Base-by-base conservation (phyloP, 2,113 vertebrate species). In the Ornithorhynchus anatinus region DNA sequence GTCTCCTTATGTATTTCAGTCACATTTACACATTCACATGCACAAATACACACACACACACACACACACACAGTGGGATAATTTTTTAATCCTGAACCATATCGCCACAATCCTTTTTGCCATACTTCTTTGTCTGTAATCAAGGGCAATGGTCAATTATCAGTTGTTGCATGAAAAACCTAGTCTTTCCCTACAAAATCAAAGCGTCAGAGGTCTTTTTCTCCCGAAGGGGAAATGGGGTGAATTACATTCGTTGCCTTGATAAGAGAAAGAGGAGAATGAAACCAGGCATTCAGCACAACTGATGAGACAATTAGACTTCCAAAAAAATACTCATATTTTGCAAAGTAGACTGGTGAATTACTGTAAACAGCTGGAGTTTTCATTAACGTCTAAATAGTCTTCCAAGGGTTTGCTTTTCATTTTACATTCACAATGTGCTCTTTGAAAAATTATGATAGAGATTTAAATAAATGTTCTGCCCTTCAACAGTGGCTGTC, bases 1-100 rank as follows among this genome's bases (percentile, higher is more conserved):
- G 75, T 73, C 72, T 50, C 77, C 69, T 72, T 67, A 31, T 23
- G 53, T 53, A 65, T 56, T 75, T 69, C 57, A 84, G 63, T 63
- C 67, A 82, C 72, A 74, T 84, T 84, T 84, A 50, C 81, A 80
- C 77, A 85, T 40, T 54, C 52, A 61, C 38, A 37, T 22, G 45
- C 2, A 11, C 14, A 35, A n/a, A 85, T 40, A 59, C 52, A 61
- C 38, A 37, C 23, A 50, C 2, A 11, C 14, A 35, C 3, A 35
- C 15, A 11, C 25, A 23, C 31, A 22, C 20, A 2, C 50, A 57
- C 39, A 17, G 14, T 51, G 69, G 19, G 54, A 35, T 54, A 67
- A 77, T 61, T 80, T 72, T 68, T 35, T 75, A 63, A 43, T 31
- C 20, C 23, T n/a, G 17, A 17, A 17, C 16, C 69, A n/a, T n/a